Evolutionary conservation across 2,888 invertebrate species (phyloP), one percentile per base, ranked within the genome.

Genomic region (Bhutanitis thaidina): DNA sequence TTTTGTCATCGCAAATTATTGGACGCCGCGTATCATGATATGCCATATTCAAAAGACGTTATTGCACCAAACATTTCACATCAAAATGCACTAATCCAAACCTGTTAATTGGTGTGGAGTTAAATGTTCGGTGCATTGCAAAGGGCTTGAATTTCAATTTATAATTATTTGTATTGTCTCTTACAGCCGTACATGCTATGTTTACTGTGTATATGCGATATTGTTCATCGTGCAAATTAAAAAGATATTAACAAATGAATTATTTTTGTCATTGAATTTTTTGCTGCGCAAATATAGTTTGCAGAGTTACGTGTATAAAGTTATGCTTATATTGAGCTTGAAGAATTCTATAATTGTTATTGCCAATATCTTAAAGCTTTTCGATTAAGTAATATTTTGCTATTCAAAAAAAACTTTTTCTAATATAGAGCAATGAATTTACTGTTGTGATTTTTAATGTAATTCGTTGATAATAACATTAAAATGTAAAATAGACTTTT

Each of bases 101-200:
- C 58, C 58, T 60, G 54, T 57, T 57, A 58, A 54, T 59, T 59
- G 60, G 60, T 43, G 57, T 66, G 60, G 62, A 62, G 57, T 68
- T 61, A 64, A 71, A 69, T 69, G 65, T 65, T 63, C 57, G 63
- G 64, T 67, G 70, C 65, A 69, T 64, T 43, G 55, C 62, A 60
- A 61, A 62, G 65, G 57, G 81, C 79, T 81, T 84, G 65, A 63
- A 67, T 64, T 71, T 64, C 57, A 62, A 67, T 58, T 57, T 62
- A 62, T 75, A 67, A 71, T 77, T 75, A 74, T 73, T 69, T 69
- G 67, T 73, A 64, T 68, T 74, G 62, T 81, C 69, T 78, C 75
- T 84, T 86, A 84, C 85, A 87, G 86, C 80, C 66, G 69, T 70
- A 66, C 73, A 69, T 61, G 84, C 86, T 87, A 84, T 67, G 76